Percentiles rank a stretch among this genome's conserved stretches.
Evolutionary conservation across 2,797 vertebrate species (phyloP).

Genomic region (Ctenochaetus hawaiiensis): DNA sequence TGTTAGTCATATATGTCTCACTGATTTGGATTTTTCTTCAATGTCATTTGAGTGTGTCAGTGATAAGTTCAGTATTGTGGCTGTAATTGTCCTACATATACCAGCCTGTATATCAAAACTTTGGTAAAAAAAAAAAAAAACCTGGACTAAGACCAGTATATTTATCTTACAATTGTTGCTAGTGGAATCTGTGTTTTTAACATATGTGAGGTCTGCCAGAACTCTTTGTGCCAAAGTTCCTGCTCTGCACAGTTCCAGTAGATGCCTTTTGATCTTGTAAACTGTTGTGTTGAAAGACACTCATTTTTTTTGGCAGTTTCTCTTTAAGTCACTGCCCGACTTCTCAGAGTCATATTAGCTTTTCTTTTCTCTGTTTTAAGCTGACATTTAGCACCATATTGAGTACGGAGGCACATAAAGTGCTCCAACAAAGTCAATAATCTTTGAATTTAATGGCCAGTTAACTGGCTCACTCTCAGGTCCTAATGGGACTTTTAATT

Average conservation of each 20-base stretch:
- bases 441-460: not conserved
- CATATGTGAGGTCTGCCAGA: not conserved
- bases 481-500: slow-evolving; percentile 7
- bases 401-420: not conserved
- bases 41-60: slow-evolving; percentile 29
- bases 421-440: slow-evolving; percentile 6
- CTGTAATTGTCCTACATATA: slow-evolving; percentile 17
- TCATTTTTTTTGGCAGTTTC: not conserved
- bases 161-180: not conserved
- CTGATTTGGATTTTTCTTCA: slow-evolving; percentile 48
- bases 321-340: not conserved
- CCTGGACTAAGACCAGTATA: not conserved
- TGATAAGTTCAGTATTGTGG: slow-evolving; percentile 27
- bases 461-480: not conserved
- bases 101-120: slow-evolving; percentile 15
- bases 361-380: not conserved
- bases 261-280: slow-evolving; percentile 4
- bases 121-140: not conserved
- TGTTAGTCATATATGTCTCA: slow-evolving; percentile 58
- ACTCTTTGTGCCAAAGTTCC: not conserved
- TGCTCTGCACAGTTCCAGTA: not conserved
- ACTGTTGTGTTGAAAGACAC: not conserved
- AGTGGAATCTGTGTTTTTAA: not conserved
- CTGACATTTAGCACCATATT: slow-evolving; percentile 1
- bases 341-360: not conserved